Conservation (phyloP, 2,113 vertebrate genomes). For the Zosterops borbonicus region DNA sequence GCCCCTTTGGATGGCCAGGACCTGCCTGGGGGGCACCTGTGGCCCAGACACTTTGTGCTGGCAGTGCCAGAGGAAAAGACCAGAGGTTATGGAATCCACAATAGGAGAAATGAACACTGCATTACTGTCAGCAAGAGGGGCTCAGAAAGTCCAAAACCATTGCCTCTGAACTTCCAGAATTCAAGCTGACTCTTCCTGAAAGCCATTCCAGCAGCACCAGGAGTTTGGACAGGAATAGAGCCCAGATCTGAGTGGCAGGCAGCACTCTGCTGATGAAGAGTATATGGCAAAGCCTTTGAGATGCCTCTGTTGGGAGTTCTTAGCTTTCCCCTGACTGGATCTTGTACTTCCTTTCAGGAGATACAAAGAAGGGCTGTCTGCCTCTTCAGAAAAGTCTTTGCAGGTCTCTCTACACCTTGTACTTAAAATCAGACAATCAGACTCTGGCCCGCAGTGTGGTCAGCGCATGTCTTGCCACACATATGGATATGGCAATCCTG, state of each 20-base stretch:
- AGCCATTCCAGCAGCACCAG: not conserved
- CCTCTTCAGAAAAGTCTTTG: not conserved
- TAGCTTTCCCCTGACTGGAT: not conserved
- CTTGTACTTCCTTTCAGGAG: not conserved
- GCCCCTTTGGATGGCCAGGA: not conserved
- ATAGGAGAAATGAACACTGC: not conserved
- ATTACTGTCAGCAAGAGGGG: not conserved
- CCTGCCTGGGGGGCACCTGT: not conserved
- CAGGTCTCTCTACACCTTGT: not conserved
- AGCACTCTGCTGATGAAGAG: not conserved
- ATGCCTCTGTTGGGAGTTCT: not conserved
- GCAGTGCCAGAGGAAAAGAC: not conserved
- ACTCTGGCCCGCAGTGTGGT: not conserved
- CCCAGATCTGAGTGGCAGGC: not conserved
- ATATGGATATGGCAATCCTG: not conserved
- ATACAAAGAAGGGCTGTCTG: not conserved
- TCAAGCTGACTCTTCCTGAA: not conserved
- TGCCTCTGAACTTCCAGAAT: not conserved
- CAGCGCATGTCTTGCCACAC: not conserved
- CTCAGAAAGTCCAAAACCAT: not conserved
- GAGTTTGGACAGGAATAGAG: not conserved
- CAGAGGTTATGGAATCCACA: not conserved
- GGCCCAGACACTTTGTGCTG: not conserved
- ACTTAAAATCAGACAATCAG: not conserved
- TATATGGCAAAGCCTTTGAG: not conserved